Evolutionary conservation across 2,113 vertebrate species (phyloP).

Genomic region (Antechinus flavipes): DNA sequence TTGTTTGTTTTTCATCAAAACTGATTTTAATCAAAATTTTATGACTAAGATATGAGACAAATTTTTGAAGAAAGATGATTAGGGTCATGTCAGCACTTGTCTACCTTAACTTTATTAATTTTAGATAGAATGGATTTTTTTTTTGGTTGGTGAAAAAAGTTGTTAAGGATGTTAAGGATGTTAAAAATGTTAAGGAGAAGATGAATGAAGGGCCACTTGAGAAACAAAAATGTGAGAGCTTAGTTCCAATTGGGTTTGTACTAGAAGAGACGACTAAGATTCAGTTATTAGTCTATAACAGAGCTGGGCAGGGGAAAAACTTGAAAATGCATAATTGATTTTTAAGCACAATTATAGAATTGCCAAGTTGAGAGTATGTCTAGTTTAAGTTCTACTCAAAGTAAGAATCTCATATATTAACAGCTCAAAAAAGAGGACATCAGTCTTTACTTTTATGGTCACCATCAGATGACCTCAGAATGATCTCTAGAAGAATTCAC

Average conservation of each 20-base stretch:
- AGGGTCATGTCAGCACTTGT: too few relatives aligned
- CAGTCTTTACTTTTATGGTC: not conserved
- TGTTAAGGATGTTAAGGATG: too few relatives aligned
- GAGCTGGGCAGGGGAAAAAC: not conserved
- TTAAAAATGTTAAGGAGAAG: too few relatives aligned
- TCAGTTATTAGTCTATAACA: not conserved
- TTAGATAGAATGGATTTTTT: too few relatives aligned
- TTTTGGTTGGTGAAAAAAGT: too few relatives aligned
- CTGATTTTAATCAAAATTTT: not conserved
- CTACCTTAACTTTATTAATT: too few relatives aligned
- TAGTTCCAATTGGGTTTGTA: not conserved
- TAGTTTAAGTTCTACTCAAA: not conserved
- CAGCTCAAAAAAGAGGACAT: not conserved
- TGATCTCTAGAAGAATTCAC: not conserved
- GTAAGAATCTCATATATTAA: not conserved
- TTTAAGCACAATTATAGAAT: not conserved
- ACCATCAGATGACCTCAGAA: not conserved
- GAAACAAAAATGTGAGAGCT: not conserved
- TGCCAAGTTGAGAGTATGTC: not conserved
- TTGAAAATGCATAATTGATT: not conserved
- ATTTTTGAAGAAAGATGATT: too few relatives aligned
- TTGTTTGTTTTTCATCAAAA: not conserved
- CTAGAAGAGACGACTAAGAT: not conserved
- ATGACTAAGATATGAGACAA: too few relatives aligned
- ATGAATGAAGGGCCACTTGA: too few relatives aligned